Evolutionary conservation across 2,797 vertebrate genomes (phyloP), one percentile per base, ranked within the genome.

Genomic region (Syngnathus acus): DNA sequence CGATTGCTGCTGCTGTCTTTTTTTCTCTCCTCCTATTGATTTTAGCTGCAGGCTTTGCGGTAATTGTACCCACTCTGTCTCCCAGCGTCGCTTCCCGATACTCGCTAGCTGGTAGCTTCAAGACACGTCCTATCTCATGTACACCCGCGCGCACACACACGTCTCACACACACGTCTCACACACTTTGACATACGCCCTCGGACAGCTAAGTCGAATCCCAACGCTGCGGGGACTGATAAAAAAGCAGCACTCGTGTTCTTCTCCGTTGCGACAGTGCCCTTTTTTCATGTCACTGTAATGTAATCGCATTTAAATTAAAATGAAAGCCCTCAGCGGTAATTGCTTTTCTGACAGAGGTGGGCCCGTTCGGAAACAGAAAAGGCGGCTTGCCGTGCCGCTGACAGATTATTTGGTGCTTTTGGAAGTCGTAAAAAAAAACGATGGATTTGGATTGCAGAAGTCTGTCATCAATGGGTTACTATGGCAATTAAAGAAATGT

Each of bases 341-440:
- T 91, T 91, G 88, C 87, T 90, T 92, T 91, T 87, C 85, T 88
- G 88, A 91, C 88, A 89, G 90, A 89, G 90, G 89, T 88, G 87
- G 86, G 88, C 84, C 73, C 69, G 79, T 80, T 87, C 87, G 89
- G 83, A 87, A 90, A 89, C 86, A 88, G 87, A 87, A 32, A 32
- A 74, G 73, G 70, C 53, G 21, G 69, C 71, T 78, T 77, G 73
- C 77, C 70, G 73, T 72, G 78, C 76, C 51, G 60, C 65, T 73
- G 72, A 73, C 75, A 87, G 78, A 83, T 85, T 82, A 80, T 76
- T 71, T 76, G 58, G 54, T 68, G 78, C 40, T 62, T 62, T 62
- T 62, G 73, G 68, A 68, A 76, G 62, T 65, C 62, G 0, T 0
- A 48, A 50, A 77, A 73, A 64, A 72, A 17, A 53, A 47, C 1